A percentile compares a stretch with the other conserved stretches of the same genome.
These are phyloP conservation scores for Aelia acuminata DNA, from an alignment of 2,888 invertebrate species.

Conservation along the genomic window DNA sequence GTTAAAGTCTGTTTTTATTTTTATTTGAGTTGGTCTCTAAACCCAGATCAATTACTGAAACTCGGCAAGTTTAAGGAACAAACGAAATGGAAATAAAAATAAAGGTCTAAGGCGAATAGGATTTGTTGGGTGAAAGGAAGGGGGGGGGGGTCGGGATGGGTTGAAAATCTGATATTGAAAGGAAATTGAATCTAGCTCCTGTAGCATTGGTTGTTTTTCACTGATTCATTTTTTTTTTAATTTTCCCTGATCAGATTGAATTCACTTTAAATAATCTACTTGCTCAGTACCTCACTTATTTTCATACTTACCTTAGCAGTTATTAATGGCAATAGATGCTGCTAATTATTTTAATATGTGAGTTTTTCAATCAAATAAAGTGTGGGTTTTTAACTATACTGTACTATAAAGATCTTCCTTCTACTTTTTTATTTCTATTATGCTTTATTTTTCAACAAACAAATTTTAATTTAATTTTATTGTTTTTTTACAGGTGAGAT, in stretches of 20 bases:
- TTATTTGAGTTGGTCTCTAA: neutral
- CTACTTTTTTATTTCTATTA: too few species aligned
- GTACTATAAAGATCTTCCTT: too few species aligned
- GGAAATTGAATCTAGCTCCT: constrained; percentile 54
- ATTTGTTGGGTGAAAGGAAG: neutral
- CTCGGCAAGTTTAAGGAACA: constrained; percentile 2
- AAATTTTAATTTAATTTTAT: too few species aligned
- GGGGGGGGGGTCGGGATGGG: too few species aligned
- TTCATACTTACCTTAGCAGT: neutral
- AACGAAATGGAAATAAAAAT: constrained; percentile 38
- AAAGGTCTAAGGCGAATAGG: constrained; percentile 27
- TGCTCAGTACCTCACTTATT: neutral
- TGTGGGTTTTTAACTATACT: too few species aligned
- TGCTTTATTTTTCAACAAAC: too few species aligned
- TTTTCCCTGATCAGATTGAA: neutral
- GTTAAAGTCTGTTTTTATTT: neutral
- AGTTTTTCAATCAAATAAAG: neutral
- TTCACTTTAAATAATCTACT: neutral
- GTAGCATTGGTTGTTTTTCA: constrained; percentile 24
- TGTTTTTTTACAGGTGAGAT: neutral
- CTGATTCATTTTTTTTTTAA: constrained; percentile 35
- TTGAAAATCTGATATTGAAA: constrained; percentile 45
- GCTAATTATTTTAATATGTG: neutral
- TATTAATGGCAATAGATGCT: neutral
- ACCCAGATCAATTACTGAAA: neutral